Evolutionary conservation across 2,888 invertebrate genomes (phyloP), one percentile per base, ranked within the genome.

Genomic region (Eurois occulta): DNA sequence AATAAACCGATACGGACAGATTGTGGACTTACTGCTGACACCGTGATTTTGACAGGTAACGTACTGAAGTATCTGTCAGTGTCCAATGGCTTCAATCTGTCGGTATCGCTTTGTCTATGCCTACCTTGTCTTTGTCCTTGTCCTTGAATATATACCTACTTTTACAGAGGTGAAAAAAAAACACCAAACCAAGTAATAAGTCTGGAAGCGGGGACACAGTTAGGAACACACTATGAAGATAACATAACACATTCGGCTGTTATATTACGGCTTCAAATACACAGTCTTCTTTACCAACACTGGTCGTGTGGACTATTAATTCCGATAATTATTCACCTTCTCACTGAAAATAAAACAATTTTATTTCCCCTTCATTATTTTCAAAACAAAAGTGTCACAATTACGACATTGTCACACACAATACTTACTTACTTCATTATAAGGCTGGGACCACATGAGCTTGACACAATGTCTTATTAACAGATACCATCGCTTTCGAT

Each of bases 401-500:
- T 85, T 86, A 84, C 78, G 24, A 43, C 84, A 80, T 68, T 72
- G 78, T 77, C 32, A 62, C 66, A 43, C 60, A 83, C 81, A 79
- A 86, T 83, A 72, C 75, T 67, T 64, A 77, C 72, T 80, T 64
- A 81, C 84, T 70, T 73, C 35, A 58, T 77, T 74, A 83, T 91
- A 91, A 92, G 89, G 90, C 89, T 86, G 83, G 90, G 91, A 87
- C 88, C 93, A 91, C 91, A 91, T 84, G 85, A 87, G 77, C 38
- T 32, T 72, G 83, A 91, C 93, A 96, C 96, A 96, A 96, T 95
- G 95, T 92, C 93, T 95, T 94, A 94, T 96, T 96, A 95, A 89
- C 84, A 91, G 96, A 96, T 96, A 96, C 84, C 90, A 95, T 96
- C 94, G 88, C 89, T 86, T 95, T 95, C 95, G 95, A 96, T 96